Evolutionary conservation across 64 coral and sea anemone genomes (phyloP).

Genomic region (Actinia equina): DNA sequence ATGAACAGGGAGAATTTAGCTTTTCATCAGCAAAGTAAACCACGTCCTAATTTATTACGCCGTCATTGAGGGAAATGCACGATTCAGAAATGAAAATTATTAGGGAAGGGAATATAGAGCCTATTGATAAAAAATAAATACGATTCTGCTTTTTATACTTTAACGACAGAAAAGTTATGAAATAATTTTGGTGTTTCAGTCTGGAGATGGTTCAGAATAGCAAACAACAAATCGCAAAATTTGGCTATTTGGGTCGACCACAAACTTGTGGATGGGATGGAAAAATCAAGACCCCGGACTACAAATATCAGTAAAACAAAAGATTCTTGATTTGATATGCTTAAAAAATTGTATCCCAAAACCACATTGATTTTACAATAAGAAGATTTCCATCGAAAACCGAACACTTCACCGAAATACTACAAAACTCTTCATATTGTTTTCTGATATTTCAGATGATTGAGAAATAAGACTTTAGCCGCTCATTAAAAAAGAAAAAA

Average conservation of each 20-base stretch:
- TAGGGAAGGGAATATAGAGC: neutral
- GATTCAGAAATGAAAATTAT: neutral
- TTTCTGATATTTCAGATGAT: neutral
- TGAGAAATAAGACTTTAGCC: neutral
- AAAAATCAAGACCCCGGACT: neutral
- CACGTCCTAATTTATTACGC: neutral
- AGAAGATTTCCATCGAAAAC: neutral
- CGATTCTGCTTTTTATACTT: no score
- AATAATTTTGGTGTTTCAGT: constrained; percentile 12
- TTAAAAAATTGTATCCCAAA: neutral
- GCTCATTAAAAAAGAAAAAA: no score
- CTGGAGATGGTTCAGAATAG: constrained; percentile 2
- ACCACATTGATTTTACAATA: neutral
- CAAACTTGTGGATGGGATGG: constrained; percentile 13
- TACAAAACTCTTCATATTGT: neutral
- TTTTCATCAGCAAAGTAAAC: constrained; percentile 40
- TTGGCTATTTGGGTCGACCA: constrained; percentile 16
- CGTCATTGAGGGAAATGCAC: neutral
- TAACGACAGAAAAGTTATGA: constrained; percentile 3
- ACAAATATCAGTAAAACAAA: neutral
- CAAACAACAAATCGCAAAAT: neutral
- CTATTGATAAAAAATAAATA: neutral
- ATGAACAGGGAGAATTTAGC: constrained; percentile 52
- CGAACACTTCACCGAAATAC: neutral
- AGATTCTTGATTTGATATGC: neutral